A percentile compares a stretch with the other conserved stretches of the same genome.
Evolutionary conservation across 2,113 vertebrate species (phyloP).

Genomic region (Cinclus cinclus): DNA sequence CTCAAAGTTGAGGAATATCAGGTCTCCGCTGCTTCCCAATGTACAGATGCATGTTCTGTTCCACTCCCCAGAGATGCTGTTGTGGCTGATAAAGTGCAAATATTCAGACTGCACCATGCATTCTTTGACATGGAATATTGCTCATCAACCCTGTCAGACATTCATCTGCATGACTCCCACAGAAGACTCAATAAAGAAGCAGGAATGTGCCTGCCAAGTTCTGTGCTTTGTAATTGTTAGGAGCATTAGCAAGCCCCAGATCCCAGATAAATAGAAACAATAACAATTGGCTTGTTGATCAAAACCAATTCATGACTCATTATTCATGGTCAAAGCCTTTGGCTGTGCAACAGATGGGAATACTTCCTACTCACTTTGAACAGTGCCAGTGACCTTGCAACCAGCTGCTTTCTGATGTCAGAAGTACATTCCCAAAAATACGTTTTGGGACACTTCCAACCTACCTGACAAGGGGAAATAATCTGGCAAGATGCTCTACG

Average conservation of each 20-base stretch:
- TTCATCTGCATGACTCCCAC: neutral
- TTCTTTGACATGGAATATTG: neutral
- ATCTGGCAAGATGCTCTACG: neutral
- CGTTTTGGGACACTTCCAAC: slow-evolving; percentile 24
- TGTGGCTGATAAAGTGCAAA: neutral
- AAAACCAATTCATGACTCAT: slow-evolving; percentile 48
- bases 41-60: neutral
- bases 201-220: neutral
- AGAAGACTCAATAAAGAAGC: neutral
- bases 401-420: neutral
- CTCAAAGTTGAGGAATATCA: neutral
- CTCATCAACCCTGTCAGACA: neutral
- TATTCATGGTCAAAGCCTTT: slow-evolving; percentile 22
- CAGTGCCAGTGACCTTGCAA: slow-evolving; percentile 33
- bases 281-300: slow-evolving; percentile 34
- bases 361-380: slow-evolving; percentile 15
- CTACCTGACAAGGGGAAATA: neutral
- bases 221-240: neutral
- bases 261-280: slow-evolving; percentile 42
- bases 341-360: neutral
- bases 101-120: neutral
- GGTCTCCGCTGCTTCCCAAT: neutral
- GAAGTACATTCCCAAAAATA: slow-evolving; percentile 22
- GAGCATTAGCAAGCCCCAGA: neutral
- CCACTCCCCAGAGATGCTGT: neutral